Percentiles rank a stretch among this genome's conserved stretches.
These are phyloP conservation scores for Bilobella aurantiaca DNA, from an alignment of 1,140 invertebrate genomes.

Conservation along the genomic window DNA sequence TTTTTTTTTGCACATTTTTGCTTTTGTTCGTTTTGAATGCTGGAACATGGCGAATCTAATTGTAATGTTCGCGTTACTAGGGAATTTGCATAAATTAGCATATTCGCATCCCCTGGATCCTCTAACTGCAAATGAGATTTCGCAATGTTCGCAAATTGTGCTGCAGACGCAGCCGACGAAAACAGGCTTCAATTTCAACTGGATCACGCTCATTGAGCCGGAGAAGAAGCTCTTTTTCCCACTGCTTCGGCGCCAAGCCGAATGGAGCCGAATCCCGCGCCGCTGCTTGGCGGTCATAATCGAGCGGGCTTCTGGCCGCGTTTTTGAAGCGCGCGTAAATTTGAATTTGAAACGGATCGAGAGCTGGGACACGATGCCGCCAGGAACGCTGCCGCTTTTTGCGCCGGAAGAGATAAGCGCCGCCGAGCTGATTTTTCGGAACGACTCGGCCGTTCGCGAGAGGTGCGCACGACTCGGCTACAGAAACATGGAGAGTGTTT, in stretches of 20 bases:
- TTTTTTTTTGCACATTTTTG: too few relatives aligned
- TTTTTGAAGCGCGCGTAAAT: slow-evolving; percentile 9
- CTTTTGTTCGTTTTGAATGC: too few relatives aligned
- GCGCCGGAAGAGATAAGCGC: slow-evolving; percentile 1
- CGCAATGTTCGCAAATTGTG: background rate
- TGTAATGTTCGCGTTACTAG: too few relatives aligned
- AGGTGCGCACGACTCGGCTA: background rate
- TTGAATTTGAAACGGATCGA: slow-evolving; percentile 10
- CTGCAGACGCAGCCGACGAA: background rate
- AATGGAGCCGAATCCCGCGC: background rate
- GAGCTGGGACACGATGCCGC: background rate
- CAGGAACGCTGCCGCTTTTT: background rate
- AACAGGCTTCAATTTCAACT: background rate
- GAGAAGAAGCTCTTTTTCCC: background rate
- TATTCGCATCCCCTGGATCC: slow-evolving; percentile 4
- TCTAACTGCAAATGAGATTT: background rate
- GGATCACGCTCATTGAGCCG: slow-evolving; percentile 2
- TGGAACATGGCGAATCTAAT: too few relatives aligned
- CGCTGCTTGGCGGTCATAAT: background rate
- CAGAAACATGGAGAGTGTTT: slow-evolving; percentile 6
- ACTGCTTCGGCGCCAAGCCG: background rate
- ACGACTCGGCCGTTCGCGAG: background rate
- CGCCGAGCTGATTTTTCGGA: background rate
- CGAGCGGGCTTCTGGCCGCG: background rate
- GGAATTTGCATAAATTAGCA: too few relatives aligned